These are phyloP conservation scores for Acutogordius australiensis DNA, from an alignment of 2,888 invertebrate genomes.

Conservation along the genomic window DNA sequence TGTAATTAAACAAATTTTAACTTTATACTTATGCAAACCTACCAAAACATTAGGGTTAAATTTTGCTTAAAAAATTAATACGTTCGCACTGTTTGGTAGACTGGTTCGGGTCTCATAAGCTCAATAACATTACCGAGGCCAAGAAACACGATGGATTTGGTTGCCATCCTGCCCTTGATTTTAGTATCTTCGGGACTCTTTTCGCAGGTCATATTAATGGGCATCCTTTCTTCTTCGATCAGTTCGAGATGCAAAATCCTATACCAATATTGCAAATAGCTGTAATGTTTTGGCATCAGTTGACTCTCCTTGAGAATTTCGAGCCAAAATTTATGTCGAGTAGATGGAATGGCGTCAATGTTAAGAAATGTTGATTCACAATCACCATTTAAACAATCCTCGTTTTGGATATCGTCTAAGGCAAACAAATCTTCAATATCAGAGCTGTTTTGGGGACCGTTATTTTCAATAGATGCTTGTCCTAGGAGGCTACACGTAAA, in stretches of 20 bases:
- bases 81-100: no score
- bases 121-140: neutral
- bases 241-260: neutral
- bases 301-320: neutral
- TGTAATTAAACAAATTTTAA: no score
- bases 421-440: neutral
- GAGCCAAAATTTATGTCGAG: neutral
- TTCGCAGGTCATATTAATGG: no score
- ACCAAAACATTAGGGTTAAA: no score
- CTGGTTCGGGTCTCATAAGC: neutral
- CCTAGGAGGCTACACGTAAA: neutral
- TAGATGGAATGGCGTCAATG: neutral
- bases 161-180: no score
- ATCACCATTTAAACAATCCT: neutral
- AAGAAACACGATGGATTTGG: no score
- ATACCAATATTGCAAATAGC: neutral
- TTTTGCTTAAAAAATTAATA: no score
- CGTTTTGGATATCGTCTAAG: neutral
- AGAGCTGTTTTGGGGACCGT: neutral
- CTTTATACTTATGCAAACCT: no score
- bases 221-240: neutral
- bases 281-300: neutral
- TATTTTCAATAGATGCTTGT: neutral
- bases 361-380: neutral
- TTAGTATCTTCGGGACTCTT: no score